Evolutionary conservation across 2,888 invertebrate species (phyloP), one percentile per base, ranked within the genome.

Genomic region (Andrena minutula): DNA sequence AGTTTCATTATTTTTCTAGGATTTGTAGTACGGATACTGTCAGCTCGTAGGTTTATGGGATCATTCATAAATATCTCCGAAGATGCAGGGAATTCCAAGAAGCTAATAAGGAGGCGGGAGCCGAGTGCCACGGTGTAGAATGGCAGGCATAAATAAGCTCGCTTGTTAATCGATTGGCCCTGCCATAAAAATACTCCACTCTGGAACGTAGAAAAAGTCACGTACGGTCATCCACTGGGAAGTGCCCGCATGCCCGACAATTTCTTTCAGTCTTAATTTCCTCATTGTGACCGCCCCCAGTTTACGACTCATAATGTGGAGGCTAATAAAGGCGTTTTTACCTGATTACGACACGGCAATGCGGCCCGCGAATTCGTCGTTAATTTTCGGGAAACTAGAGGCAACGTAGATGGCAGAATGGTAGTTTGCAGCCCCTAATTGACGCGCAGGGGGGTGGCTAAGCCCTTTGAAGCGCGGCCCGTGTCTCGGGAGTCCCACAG

Each of bases 131-230:
- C 16, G 7, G 41, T 28, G 3, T 49, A 64, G 76, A 72, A 41
- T 64, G 16, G 10, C 53, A 28, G 47, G 41, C 51, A 58, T 41
- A 58, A 61, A 70, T 16, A 58, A 78, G 20, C 16, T 66, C 12
- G 28, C 71, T 41, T 84, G 80, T 82, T 77, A 80, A 82, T 83
- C 82, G 84, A 86, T 81, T 69, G 71, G 75, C 75, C 82, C 69
- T 83, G 64, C 65, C 84, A 82, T 89, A 88, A 88, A 87, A 75
- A 81, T 66, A 51, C 56, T 51, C n/a, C 7, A 41, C 8, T 35
- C 32, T 20, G 23, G 12, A 63, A 79, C 20, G 20, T 20, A 51
- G 41, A 30, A 4, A 81, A 82, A 74, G 71, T 82, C 75, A 70
- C 66, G 70, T 73, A 75, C 63, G 12, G 10, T n/a, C 53, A 20